Percentiles rank a stretch among this genome's conserved stretches.
Conservation (phyloP, 1,140 invertebrate genomes). For the Zaprionus vittiger region DNA sequence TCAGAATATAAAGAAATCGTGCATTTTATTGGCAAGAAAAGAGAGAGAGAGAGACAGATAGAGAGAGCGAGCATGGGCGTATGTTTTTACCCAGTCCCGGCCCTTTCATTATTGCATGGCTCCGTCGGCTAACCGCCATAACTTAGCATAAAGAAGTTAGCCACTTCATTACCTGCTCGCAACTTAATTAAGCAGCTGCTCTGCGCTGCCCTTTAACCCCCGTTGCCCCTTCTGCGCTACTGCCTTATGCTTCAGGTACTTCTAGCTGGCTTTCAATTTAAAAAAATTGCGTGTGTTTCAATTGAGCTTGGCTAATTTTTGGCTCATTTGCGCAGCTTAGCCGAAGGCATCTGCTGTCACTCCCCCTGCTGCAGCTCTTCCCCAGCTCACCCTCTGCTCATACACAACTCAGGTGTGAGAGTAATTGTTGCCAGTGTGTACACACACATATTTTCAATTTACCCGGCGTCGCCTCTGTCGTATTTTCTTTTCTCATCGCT, state of each 20-base stretch:
- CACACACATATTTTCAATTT: conserved; percentile 12
- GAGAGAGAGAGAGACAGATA: background rate
- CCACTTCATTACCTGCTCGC: conserved; percentile 69
- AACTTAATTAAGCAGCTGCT: conserved; percentile 68
- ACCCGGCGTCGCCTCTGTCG: too few species aligned
- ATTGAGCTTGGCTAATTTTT: conserved; percentile 56
- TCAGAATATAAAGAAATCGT: background rate
- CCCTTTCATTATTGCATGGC: conserved; percentile 34
- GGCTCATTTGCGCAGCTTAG: conserved; percentile 40
- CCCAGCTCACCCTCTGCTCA: too few species aligned
- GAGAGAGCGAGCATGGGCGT: background rate
- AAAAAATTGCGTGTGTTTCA: conserved; percentile 57
- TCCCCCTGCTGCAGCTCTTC: background rate
- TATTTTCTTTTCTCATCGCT: too few species aligned
- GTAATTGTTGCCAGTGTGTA: background rate
- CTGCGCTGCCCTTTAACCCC: background rate
- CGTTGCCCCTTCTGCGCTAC: too few species aligned
- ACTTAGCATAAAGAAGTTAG: conserved; percentile 71
- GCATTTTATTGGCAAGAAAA: background rate
- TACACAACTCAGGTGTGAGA: background rate
- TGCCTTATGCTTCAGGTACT: too few species aligned
- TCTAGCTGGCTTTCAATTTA: conserved; percentile 56
- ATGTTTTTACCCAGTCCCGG: background rate
- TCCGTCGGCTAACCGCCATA: conserved; percentile 51
- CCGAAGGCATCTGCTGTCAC: conserved; percentile 1